Percentiles rank a stretch among this genome's conserved stretches.
phyloP scores from a whole-genome alignment of 2,797 vertebrate species.

The Apodemus agrarius region DNA sequence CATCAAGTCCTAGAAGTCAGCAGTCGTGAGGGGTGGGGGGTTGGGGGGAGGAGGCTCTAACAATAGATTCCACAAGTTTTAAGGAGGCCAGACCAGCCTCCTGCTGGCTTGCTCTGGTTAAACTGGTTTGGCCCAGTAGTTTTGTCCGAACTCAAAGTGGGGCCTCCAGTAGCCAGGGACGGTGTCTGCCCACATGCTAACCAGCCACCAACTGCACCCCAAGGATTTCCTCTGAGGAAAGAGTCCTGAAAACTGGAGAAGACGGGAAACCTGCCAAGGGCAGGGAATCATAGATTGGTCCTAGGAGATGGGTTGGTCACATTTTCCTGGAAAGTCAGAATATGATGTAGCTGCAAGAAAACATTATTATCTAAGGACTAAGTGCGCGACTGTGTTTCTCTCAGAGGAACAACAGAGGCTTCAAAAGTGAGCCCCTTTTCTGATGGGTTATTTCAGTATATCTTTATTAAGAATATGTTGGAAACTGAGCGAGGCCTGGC shows the following conservation, averaged over 20 bases:
- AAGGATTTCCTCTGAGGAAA: neutral
- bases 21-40: neutral
- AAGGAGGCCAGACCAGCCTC: neutral
- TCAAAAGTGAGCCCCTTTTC: neutral
- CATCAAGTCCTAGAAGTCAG: neutral
- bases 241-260: neutral
- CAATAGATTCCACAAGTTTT: neutral
- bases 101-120: neutral
- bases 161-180: neutral
- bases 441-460: neutral
- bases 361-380: neutral
- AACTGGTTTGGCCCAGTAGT: neutral
- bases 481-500: neutral
- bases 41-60: neutral
- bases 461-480: neutral
- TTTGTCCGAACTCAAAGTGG: conserved; percentile 13
- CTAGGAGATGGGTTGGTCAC: neutral
- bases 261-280: neutral
- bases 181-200: neutral
- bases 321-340: conserved; percentile 37
- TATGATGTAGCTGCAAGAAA: conserved; percentile 13
- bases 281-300: neutral
- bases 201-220: neutral
- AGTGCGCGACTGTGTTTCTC: neutral
- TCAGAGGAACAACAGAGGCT: neutral